A percentile compares a stretch with the other conserved stretches of the same genome.
phyloP scores from a whole-genome alignment of 2,797 vertebrate species.

The Remorina albescens region DNA sequence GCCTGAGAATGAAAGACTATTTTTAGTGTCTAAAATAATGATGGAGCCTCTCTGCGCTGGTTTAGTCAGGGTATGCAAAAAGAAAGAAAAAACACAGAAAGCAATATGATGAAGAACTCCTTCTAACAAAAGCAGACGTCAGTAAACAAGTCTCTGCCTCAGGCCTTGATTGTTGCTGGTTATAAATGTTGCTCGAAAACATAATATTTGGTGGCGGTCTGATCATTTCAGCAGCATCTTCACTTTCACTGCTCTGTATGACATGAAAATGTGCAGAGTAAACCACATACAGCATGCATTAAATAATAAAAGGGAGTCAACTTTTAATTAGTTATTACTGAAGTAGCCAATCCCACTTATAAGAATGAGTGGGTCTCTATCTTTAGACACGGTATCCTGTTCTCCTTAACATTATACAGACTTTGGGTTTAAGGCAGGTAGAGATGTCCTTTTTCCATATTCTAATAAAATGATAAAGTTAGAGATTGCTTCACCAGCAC shows the following conservation, averaged over 20 bases:
- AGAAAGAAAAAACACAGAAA: background rate
- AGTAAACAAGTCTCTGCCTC: background rate
- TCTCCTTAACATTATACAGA: too few relatives aligned
- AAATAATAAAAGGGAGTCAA: background rate
- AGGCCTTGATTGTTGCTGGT: background rate
- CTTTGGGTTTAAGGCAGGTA: too few relatives aligned
- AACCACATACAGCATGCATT: background rate
- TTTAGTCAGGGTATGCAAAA: background rate
- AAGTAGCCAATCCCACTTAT: too few relatives aligned
- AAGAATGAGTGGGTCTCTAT: background rate
- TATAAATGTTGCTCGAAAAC: background rate
- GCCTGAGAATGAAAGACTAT: too few relatives aligned
- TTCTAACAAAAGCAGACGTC: background rate
- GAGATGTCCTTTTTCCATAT: too few relatives aligned
- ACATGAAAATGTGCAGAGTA: background rate
- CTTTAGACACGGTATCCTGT: too few relatives aligned
- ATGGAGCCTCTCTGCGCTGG: too few relatives aligned
- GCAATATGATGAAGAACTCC: background rate
- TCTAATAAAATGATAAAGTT: too few relatives aligned
- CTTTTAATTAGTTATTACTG: background rate
- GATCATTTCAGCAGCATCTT: background rate
- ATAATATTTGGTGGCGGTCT: too few relatives aligned
- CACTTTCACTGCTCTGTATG: too few relatives aligned
- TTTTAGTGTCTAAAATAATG: background rate
- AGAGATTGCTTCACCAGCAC: background rate